Evolutionary conservation across 2,113 vertebrate species (phyloP).

Genomic region (Myrmecobius fasciatus): DNA sequence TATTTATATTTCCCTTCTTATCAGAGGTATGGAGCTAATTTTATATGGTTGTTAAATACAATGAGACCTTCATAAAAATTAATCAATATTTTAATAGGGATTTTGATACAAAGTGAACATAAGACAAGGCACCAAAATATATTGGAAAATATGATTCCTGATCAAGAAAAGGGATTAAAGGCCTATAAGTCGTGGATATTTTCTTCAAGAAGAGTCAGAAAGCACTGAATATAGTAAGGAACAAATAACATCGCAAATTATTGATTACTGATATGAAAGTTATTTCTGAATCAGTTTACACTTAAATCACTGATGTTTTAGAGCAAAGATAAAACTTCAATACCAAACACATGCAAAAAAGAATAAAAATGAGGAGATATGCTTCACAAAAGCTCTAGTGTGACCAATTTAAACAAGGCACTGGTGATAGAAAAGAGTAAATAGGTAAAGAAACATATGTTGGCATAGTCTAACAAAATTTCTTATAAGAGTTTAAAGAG

Average conservation of each 20-base stretch:
- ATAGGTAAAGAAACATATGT: background rate
- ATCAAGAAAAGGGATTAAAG: background rate
- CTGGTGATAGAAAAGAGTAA: background rate
- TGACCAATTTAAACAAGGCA: background rate
- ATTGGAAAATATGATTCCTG: background rate
- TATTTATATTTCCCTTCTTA: background rate
- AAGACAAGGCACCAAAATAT: background rate
- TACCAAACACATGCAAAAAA: background rate
- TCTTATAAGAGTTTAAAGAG: background rate
- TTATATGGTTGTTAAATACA: background rate
- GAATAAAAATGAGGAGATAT: background rate
- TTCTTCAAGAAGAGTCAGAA: background rate
- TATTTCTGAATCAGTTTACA: background rate
- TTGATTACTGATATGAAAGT: background rate
- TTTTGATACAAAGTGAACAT: background rate
- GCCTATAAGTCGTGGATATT: background rate
- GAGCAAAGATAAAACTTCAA: background rate
- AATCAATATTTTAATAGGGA: background rate
- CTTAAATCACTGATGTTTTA: background rate
- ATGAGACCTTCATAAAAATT: background rate
- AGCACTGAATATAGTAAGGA: background rate
- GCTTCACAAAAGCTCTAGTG: background rate
- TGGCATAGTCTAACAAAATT: background rate
- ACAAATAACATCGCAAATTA: background rate
- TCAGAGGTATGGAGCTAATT: background rate